Evolutionary conservation across 2,888 invertebrate genomes (phyloP), one percentile per base, ranked within the genome.

Genomic region (Spilarctia lutea): DNA sequence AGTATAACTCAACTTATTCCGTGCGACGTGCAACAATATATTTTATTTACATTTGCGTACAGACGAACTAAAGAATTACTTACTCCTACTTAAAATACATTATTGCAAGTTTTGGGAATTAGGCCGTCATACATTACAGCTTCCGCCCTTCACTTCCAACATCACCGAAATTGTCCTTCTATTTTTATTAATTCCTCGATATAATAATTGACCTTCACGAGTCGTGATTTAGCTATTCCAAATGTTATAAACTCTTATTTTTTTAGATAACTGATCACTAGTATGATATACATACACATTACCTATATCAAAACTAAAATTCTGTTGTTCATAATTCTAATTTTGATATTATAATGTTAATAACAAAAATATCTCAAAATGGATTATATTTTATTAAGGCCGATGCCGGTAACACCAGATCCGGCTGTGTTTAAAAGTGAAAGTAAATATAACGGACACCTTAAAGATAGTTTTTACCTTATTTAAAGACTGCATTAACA

Each of bases 371-470:
- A 60, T 60, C 27, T 60, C 4, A 56, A 56, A 45, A 45, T 45
- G 45, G 45, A 60, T 60, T 27, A 27, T 6, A 63, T 30, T 63
- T 27, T 30, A 18, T 48, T 68, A 18, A 68, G 68, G 48, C 6
- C 24, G 20, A 66, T 16, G 27, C 18, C n/a, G 30, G n/a, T 11
- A 27, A 27, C 6, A 10, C 18, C 27, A 68, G 18, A 27, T 39
- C 42, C 24, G 56, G 63, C 39, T 30, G 33, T 33, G 27, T 27
- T 48, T 52, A 39, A 66, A 66, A 72, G 72, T 72, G 72, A 72
- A 72, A 72, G 72, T 56, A 66, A 48, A 42, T 27, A n/a, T 60
- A 67, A 60, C 67, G 60, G 68, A 68, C 30, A 68, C 45, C 60
- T 60, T 68, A 20, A 48, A 20, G 18, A 39, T 52, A 39, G 35